These are phyloP conservation scores for Falcunculus frontatus DNA, from an alignment of 2,113 vertebrate species.

Conservation along the genomic window DNA sequence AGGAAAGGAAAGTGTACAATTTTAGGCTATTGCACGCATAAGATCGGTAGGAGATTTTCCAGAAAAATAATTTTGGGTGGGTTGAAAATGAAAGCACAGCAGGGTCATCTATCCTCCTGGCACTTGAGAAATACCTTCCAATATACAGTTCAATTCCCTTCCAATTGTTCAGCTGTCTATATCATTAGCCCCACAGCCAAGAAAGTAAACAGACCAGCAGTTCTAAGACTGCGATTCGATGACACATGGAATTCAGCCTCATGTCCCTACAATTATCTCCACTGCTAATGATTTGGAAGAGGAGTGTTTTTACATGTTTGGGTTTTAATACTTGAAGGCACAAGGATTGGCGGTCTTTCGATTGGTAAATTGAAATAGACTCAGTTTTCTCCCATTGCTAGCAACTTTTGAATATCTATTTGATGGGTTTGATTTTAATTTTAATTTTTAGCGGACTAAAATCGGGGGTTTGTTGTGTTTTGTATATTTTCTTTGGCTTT, in stretches of 20 bases:
- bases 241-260: background rate
- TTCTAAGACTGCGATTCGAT: background rate
- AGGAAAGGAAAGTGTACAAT: background rate
- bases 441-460: background rate
- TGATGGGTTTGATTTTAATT: background rate
- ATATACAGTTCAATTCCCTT: constrained; percentile 23
- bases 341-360: background rate
- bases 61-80: constrained; percentile 12
- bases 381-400: background rate
- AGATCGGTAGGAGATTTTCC: background rate
- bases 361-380: background rate
- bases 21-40: background rate
- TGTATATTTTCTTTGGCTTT: background rate
- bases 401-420: background rate
- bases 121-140: constrained; percentile 20
- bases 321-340: background rate
- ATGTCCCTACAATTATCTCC: constrained; percentile 31
- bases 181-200: constrained; percentile 4
- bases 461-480: background rate
- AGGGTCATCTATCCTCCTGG: constrained; percentile 7
- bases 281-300: background rate
- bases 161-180: constrained; percentile 25
- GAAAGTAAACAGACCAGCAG: constrained; percentile 23
- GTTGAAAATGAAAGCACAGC: constrained; percentile 35
- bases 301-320: background rate